Evolutionary conservation across 1,140 invertebrate genomes (phyloP).

Genomic region (Drosophila truncata): DNA sequence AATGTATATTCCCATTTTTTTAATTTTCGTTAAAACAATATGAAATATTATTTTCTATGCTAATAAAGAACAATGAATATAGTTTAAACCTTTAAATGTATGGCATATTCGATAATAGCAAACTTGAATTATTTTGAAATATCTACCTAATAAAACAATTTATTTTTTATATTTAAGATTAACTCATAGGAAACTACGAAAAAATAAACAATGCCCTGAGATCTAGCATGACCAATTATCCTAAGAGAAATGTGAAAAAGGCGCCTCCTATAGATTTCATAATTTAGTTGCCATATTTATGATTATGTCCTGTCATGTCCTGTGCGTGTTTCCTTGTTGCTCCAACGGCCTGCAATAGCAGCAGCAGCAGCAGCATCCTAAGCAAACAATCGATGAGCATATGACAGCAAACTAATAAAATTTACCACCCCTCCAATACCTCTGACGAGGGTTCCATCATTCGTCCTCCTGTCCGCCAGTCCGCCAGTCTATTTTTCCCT

Average conservation of each 20-base stretch:
- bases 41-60: too few species aligned
- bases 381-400: slow-evolving; percentile 66
- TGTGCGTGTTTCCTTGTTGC: slow-evolving; percentile 25
- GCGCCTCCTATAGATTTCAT: slow-evolving; percentile 47
- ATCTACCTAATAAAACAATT: too few species aligned
- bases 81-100: too few species aligned
- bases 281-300: slow-evolving; percentile 82
- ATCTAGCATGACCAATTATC: slow-evolving; percentile 22
- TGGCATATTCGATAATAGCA: too few species aligned
- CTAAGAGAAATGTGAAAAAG: not conserved
- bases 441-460: slow-evolving; percentile 30
- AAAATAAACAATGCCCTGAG: not conserved
- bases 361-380: slow-evolving; percentile 58
- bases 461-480: slow-evolving; percentile 15
- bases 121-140: too few species aligned
- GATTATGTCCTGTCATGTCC: slow-evolving; percentile 76
- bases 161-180: too few species aligned
- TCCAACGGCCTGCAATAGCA: slow-evolving; percentile 5
- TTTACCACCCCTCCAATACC: slow-evolving; percentile 28
- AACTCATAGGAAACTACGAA: too few species aligned
- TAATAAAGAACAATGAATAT: too few species aligned
- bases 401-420: slow-evolving; percentile 70
- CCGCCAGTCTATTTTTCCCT: slow-evolving; percentile 9
- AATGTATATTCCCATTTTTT: too few species aligned
- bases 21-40: too few species aligned